Base-by-base conservation (phyloP, 2,113 vertebrate genomes). In the Sylvia atricapilla region DNA sequence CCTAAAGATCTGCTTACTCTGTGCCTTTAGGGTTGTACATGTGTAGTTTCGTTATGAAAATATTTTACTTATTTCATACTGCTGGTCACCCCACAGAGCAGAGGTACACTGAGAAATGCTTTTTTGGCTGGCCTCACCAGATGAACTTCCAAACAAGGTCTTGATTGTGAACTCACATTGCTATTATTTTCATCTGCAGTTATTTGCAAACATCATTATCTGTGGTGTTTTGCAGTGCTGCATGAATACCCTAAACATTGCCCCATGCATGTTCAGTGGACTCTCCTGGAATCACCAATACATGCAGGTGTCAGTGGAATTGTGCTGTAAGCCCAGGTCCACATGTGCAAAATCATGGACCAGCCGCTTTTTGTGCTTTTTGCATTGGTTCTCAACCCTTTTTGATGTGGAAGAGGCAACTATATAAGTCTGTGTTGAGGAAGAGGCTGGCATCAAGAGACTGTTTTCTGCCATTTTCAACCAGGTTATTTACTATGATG, bases 241-340 rank as follows among this genome's bases (percentile, higher is more conserved):
- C 3, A 1, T 73, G 25, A 50, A 44, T 43, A 50, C 39, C 37
- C 31, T 25, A 53, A 76, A 30, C 50, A 43, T 33, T 49, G 18
- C 9, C 74, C 58, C 31, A 4, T 25, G 3, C 44, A 11, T 10
- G 12, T 44, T 77, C 70, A 62, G 15, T 43, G 43, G n/a, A 27
- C 49, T 49, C 16, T n/a, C 11, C 46, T 43, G 15, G 30, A 86
- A 53, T 59, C 66, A 62, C 17, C n/a, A 47, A 0, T 0, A 0
- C 15, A 8, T 43, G 12, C 37, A 44, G 25, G 7, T 73, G 17
- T 76, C 63, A 80, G 59, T 2, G 4, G 37, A 91, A 66, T n/a
- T 58, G 41, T 39, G 28, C 72, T 62, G 23, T 49, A 33, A 52
- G 35, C 47, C 30, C 64, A 72, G 46, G 81, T 58, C 22, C 15